A percentile compares a stretch with the other conserved stretches of the same genome.
These are phyloP conservation scores for Sabatieria punctata DNA, from an alignment of 2,888 invertebrate species.

Conservation along the genomic window DNA sequence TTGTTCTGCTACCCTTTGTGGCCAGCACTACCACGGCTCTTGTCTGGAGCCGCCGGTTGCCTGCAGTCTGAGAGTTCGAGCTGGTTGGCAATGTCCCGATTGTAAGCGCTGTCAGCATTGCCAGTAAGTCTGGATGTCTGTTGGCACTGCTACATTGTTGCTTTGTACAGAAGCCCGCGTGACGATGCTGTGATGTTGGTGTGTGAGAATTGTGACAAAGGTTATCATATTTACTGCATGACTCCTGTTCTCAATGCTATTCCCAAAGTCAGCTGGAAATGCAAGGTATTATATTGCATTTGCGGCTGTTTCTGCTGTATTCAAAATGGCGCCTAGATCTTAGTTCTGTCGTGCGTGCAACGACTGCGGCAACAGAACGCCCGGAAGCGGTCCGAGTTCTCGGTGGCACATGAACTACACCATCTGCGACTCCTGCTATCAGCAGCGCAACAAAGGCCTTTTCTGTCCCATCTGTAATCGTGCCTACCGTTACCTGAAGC, in stretches of 20 bases:
- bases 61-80: slow-evolving; percentile 37
- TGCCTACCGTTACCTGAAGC: slow-evolving; percentile 81
- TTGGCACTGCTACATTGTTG: not conserved
- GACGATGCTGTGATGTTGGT: slow-evolving; percentile 59
- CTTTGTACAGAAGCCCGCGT: slow-evolving; percentile 47
- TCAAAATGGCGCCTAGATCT: slow-evolving; percentile 11
- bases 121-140: slow-evolving; percentile 21
- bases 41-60: slow-evolving; percentile 48
- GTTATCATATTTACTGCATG: slow-evolving; percentile 82
- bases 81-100: slow-evolving; percentile 84
- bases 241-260: slow-evolving; percentile 77
- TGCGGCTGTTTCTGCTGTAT: not conserved
- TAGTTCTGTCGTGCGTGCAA: slow-evolving; percentile 86
- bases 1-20: slow-evolving; percentile 82
- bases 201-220: slow-evolving; percentile 91
- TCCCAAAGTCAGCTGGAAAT: slow-evolving; percentile 95
- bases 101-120: slow-evolving; percentile 88
- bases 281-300: slow-evolving; percentile 45
- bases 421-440: slow-evolving; percentile 94
- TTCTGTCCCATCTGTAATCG: slow-evolving; percentile 84
- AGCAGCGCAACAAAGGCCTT: slow-evolving; percentile 86
- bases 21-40: slow-evolving; percentile 77
- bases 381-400: slow-evolving; percentile 81
- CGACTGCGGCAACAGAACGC: slow-evolving; percentile 86
- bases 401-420: slow-evolving; percentile 96